These are phyloP conservation scores for Clarias laeviceps DNA, from an alignment of 2,797 vertebrate species.

Conservation along the genomic window DNA sequence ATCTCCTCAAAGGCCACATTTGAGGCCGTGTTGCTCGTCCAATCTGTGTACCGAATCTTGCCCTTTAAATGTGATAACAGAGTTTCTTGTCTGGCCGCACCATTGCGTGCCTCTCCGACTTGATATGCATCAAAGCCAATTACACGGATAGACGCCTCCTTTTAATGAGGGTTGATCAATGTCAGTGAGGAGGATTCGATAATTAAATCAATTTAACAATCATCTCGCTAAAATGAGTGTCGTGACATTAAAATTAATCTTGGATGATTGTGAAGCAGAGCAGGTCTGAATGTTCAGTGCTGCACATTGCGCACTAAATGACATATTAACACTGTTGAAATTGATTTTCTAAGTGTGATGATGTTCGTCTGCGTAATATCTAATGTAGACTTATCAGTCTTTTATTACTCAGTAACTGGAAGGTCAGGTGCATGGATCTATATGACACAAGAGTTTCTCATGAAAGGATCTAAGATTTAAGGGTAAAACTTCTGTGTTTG, in stretches of 20 bases:
- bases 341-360: constrained; percentile 21
- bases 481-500: background rate
- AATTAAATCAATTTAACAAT: constrained; percentile 67
- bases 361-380: constrained; percentile 24
- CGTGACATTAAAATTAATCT: constrained; percentile 58
- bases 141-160: constrained; percentile 60
- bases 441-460: constrained; percentile 4
- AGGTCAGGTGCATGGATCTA: background rate
- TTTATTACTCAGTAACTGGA: constrained; percentile 13
- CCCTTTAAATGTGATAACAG: constrained; percentile 52
- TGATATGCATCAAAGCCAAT: constrained; percentile 61
- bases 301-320: constrained; percentile 10
- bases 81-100: constrained; percentile 26
- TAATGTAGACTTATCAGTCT: background rate
- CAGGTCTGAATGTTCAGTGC: constrained; percentile 20
- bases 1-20: constrained; percentile 54
- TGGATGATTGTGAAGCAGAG: constrained; percentile 39
- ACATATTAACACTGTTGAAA: constrained; percentile 34
- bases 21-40: constrained; percentile 25
- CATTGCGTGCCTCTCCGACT: constrained; percentile 19
- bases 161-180: constrained; percentile 61
- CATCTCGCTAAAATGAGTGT: constrained; percentile 53
- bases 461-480: background rate
- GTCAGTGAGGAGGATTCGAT: constrained; percentile 59
- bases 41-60: constrained; percentile 36